phyloP scores from a whole-genome alignment of 2,888 invertebrate genomes.

The Trichopoda pennipes region DNA sequence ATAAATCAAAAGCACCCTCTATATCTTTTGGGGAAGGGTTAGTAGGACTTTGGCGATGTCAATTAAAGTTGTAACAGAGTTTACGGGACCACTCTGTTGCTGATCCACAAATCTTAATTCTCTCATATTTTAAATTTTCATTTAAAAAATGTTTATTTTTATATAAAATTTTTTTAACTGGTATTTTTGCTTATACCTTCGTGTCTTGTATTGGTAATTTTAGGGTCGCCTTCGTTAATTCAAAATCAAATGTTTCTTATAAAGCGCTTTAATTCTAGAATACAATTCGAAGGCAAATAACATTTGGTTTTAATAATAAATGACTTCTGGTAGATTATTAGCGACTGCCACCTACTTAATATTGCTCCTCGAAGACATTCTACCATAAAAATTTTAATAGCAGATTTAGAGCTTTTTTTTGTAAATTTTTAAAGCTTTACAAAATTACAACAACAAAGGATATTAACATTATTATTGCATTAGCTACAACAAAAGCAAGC shows the following conservation, averaged over 20 bases:
- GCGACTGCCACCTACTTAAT: slow-evolving; percentile 48
- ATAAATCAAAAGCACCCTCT: no score
- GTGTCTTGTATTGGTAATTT: not conserved
- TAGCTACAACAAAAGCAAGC: slow-evolving; percentile 4
- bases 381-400: slow-evolving; percentile 27
- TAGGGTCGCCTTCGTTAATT: not conserved
- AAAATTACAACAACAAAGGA: not conserved
- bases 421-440: slow-evolving; percentile 9
- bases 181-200: no score
- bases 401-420: slow-evolving; percentile 27
- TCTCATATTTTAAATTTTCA: no score
- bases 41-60: no score
- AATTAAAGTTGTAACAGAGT: no score
- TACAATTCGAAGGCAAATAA: slow-evolving; percentile 10
- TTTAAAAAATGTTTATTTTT: no score
- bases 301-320: slow-evolving; percentile 46
- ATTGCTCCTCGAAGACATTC: slow-evolving; percentile 11
- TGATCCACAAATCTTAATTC: no score
- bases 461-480: slow-evolving; percentile 63
- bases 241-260: not conserved
- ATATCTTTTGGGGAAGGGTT: no score
- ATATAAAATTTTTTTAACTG: not conserved
- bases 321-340: not conserved
- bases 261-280: not conserved
- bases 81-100: no score